Evolutionary conservation across 2,113 vertebrate genomes (phyloP).

Genomic region (Plecturocebus donacophilus): DNA sequence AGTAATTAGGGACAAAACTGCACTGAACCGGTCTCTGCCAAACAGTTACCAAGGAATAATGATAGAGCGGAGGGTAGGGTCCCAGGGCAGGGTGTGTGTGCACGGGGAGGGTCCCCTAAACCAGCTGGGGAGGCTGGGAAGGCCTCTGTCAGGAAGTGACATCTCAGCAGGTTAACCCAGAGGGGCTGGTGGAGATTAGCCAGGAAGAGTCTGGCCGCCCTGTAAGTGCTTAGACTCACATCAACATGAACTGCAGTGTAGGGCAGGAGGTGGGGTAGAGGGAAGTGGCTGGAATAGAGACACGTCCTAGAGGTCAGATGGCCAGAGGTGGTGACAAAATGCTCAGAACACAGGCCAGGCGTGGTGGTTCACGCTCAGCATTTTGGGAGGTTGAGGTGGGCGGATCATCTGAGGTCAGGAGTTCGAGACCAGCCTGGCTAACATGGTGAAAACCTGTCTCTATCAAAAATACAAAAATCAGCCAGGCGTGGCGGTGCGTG

Average conservation of each 20-base stretch:
- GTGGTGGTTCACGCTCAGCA: too few relatives aligned
- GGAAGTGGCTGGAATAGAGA: background rate
- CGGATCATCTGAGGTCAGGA: too few relatives aligned
- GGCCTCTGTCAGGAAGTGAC: background rate
- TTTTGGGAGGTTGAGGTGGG: too few relatives aligned
- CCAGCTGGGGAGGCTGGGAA: background rate
- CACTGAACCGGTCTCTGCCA: background rate
- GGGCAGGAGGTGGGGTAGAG: too few relatives aligned
- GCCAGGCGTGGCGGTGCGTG: too few relatives aligned
- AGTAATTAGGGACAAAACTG: background rate
- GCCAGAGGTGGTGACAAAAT: too few relatives aligned
- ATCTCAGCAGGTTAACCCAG: background rate
- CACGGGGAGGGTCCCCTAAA: background rate
- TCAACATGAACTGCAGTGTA: background rate
- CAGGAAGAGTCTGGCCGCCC: background rate
- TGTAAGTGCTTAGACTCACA: background rate
- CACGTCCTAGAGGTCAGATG: background rate
- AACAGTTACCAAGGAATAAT: background rate
- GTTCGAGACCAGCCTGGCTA: too few relatives aligned
- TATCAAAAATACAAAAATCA: too few relatives aligned
- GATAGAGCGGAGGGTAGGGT: background rate
- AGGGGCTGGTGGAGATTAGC: background rate
- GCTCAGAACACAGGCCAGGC: too few relatives aligned
- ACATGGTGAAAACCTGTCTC: too few relatives aligned
- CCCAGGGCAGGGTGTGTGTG: background rate